phyloP scores from a whole-genome alignment of 2,888 invertebrate species.

The Nephrotoma appendiculata region DNA sequence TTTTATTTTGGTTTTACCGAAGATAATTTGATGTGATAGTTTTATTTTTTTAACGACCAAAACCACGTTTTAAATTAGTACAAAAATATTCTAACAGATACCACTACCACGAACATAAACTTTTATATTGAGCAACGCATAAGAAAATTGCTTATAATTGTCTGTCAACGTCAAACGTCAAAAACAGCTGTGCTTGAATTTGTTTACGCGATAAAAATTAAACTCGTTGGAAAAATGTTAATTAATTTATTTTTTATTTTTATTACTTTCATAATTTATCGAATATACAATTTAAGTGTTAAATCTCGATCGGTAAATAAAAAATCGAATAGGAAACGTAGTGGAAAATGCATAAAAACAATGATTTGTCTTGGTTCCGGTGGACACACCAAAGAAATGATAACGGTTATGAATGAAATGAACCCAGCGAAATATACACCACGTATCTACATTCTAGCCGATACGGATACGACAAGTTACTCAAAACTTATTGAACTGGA shows the following conservation, averaged over 20 bases:
- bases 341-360: constrained; percentile 8
- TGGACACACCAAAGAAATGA: constrained; percentile 85
- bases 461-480: constrained; percentile 61
- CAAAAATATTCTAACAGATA: neutral
- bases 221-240: neutral
- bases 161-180: neutral
- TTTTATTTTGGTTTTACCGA: neutral
- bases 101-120: neutral
- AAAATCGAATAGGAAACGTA: neutral
- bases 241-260: neutral
- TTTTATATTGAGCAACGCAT: neutral
- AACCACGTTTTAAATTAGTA: neutral
- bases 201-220: neutral
- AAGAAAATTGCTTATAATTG: neutral
- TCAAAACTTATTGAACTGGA: constrained; percentile 46
- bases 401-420: constrained; percentile 52
- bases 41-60: neutral
- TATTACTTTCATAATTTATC: neutral
- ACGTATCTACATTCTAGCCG: constrained; percentile 62
- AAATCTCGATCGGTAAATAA: neutral
- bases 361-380: constrained; percentile 30
- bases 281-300: neutral
- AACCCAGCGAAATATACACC: constrained; percentile 51
- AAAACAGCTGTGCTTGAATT: neutral
- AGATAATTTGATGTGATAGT: neutral